A percentile compares a stretch with the other conserved stretches of the same genome.
phyloP scores from a whole-genome alignment of 2,113 vertebrate species.

The Oostethus manadensis region DNA sequence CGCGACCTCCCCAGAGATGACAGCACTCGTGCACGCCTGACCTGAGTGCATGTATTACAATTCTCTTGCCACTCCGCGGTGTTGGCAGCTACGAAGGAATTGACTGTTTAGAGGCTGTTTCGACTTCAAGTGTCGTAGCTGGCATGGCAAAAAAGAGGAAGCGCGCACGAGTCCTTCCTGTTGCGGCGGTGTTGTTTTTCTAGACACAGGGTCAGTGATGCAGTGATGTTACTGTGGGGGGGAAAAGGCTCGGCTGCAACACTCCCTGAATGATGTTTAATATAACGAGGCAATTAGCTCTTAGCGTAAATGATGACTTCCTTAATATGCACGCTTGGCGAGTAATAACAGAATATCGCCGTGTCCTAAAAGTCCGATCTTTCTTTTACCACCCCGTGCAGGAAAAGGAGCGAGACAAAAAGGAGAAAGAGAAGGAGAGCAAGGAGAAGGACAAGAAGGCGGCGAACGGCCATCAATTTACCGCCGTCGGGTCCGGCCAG shows the following conservation, averaged over 20 bases:
- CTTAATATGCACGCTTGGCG: slow-evolving; percentile 42
- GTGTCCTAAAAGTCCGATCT: background rate
- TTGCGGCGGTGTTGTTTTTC: background rate
- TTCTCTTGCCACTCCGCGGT: no score
- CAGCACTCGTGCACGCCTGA: no score
- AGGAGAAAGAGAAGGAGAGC: slow-evolving; percentile 78
- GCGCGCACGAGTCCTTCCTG: background rate
- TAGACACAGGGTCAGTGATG: background rate
- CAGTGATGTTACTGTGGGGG: background rate
- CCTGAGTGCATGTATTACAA: no score
- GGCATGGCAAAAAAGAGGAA: background rate
- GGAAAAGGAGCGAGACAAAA: slow-evolving; percentile 86
- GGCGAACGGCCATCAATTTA: slow-evolving; percentile 82
- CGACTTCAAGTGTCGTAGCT: background rate
- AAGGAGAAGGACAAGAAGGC: slow-evolving; percentile 87
- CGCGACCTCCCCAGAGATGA: no score
- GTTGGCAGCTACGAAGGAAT: no score
- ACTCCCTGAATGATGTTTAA: slow-evolving; percentile 14
- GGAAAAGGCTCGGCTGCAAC: no score
- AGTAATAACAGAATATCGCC: slow-evolving; percentile 29
- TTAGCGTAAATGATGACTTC: slow-evolving; percentile 42
- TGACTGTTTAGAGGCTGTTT: no score
- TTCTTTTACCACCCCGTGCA: slow-evolving; percentile 62
- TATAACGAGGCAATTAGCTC: slow-evolving; percentile 49
- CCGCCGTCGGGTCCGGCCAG: slow-evolving; percentile 64